phyloP scores from a whole-genome alignment of 2,797 vertebrate species.

The Ambastaia sidthimunki region DNA sequence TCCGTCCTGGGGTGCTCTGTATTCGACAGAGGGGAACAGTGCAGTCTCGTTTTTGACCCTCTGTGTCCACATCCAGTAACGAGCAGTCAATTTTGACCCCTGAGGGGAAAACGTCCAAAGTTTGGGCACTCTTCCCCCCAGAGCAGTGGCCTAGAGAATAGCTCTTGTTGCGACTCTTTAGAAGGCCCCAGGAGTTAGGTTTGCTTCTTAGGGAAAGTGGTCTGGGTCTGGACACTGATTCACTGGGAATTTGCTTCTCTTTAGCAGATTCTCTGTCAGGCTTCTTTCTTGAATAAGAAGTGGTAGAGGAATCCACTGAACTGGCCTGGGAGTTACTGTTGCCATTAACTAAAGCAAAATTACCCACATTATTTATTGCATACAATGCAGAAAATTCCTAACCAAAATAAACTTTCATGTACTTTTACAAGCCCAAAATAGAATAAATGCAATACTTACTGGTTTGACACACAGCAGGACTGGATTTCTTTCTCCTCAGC shows the following conservation, averaged over 20 bases:
- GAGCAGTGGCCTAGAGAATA: constrained; percentile 77
- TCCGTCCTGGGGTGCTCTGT: constrained; percentile 78
- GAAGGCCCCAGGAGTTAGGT: constrained; percentile 79
- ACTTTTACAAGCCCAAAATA: too few relatives aligned
- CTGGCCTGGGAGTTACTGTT: constrained; percentile 46
- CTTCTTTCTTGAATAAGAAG: constrained; percentile 65
- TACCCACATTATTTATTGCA: not conserved
- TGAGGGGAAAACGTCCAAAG: constrained; percentile 67
- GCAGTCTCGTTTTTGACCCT: constrained; percentile 88
- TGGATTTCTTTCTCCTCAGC: constrained; percentile 76
- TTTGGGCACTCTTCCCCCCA: constrained; percentile 69
- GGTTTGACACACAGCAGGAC: constrained; percentile 66
- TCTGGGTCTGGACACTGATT: constrained; percentile 72
- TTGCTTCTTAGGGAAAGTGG: constrained; percentile 79
- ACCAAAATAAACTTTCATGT: too few relatives aligned
- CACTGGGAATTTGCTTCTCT: constrained; percentile 52
- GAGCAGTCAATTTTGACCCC: constrained; percentile 80
- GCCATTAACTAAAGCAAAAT: constrained; percentile 67
- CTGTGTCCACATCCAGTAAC: constrained; percentile 85
- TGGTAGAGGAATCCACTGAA: constrained; percentile 57
- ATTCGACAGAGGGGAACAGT: constrained; percentile 88
- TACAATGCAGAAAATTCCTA: not conserved
- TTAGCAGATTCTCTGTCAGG: constrained; percentile 60
- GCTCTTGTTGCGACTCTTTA: constrained; percentile 80
- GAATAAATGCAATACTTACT: constrained; percentile 66